Percentiles rank a stretch among this genome's conserved stretches.
These are phyloP conservation scores for Dasypogon diadema DNA, from an alignment of 2,888 invertebrate genomes.

Conservation along the genomic window DNA sequence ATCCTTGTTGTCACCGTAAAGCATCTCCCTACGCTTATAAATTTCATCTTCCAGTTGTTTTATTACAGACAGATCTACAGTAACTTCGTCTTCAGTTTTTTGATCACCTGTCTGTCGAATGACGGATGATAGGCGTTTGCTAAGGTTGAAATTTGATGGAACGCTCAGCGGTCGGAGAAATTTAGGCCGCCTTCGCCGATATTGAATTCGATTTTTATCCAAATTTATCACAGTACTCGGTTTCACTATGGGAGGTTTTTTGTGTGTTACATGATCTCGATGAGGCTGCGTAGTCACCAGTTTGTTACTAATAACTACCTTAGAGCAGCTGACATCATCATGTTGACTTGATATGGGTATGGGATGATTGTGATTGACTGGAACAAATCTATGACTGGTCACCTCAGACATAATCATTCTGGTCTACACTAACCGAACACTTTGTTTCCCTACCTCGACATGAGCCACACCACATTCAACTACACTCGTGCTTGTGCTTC, in stretches of 20 bases:
- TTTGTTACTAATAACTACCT: not conserved
- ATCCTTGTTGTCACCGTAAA: conserved; percentile 29
- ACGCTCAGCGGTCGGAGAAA: conserved; percentile 55
- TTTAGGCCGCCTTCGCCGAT: conserved; percentile 62
- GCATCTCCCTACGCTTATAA: conserved; percentile 53
- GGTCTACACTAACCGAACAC: not conserved
- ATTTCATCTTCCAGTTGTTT: conserved; percentile 57
- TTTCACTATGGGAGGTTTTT: conserved; percentile 13
- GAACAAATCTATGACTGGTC: conserved; percentile 27
- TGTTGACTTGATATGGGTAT: conserved; percentile 27
- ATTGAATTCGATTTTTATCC: conserved; percentile 56
- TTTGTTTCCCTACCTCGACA: not conserved
- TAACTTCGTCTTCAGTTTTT: conserved; percentile 18
- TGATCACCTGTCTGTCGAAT: conserved; percentile 19
- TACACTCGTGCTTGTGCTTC: not conserved
- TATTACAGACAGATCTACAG: conserved; percentile 53
- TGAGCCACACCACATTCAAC: not conserved
- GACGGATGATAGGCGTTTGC: conserved; percentile 48
- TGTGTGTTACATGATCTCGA: not conserved
- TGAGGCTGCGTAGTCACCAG: not conserved
- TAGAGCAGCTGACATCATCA: conserved; percentile 41
- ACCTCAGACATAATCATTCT: conserved; percentile 44
- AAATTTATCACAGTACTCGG: conserved; percentile 53
- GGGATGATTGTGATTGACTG: conserved; percentile 30
- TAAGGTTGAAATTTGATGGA: conserved; percentile 56